Conservation (phyloP, 2,888 invertebrate genomes). For the Dryobotodes eremita region DNA sequence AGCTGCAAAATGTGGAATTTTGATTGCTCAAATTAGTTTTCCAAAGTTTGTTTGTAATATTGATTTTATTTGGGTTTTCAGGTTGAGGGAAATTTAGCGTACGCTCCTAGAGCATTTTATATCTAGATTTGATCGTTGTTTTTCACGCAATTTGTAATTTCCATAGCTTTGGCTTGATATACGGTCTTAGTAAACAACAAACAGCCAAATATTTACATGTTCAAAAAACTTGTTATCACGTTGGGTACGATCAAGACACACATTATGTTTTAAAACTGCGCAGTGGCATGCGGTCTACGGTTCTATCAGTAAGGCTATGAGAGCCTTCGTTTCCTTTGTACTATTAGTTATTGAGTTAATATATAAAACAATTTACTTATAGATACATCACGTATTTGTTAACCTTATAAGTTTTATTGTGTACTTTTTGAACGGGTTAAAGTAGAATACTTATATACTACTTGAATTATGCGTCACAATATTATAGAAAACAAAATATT, state of each 20-base stretch:
- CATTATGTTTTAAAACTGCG: slow-evolving; percentile 50
- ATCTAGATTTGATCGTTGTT: background rate
- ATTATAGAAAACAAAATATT: slow-evolving; percentile 25
- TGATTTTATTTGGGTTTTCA: background rate
- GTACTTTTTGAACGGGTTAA: slow-evolving; percentile 12
- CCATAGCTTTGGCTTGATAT: background rate
- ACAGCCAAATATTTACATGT: slow-evolving; percentile 26
- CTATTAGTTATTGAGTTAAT: slow-evolving; percentile 45
- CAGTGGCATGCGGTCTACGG: slow-evolving; percentile 46
- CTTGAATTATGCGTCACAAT: slow-evolving; percentile 23
- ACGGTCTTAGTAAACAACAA: slow-evolving; percentile 20
- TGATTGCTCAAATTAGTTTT: slow-evolving; percentile 25
- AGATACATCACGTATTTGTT: slow-evolving; percentile 65
- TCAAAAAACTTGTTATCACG: slow-evolving; percentile 43
- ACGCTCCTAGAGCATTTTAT: background rate
- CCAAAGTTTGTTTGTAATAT: background rate
- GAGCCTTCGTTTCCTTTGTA: slow-evolving; percentile 57
- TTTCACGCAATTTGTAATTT: background rate
- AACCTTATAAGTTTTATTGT: slow-evolving; percentile 18
- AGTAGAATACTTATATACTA: background rate
- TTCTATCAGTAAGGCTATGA: slow-evolving; percentile 30
- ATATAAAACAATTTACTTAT: slow-evolving; percentile 42
- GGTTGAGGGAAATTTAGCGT: background rate
- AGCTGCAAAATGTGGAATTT: slow-evolving; percentile 42
- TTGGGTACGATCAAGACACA: slow-evolving; percentile 31